Evolutionary conservation across 1,140 invertebrate genomes (phyloP), one percentile per base, ranked within the genome.

Genomic region (Tetranychus urticae): DNA sequence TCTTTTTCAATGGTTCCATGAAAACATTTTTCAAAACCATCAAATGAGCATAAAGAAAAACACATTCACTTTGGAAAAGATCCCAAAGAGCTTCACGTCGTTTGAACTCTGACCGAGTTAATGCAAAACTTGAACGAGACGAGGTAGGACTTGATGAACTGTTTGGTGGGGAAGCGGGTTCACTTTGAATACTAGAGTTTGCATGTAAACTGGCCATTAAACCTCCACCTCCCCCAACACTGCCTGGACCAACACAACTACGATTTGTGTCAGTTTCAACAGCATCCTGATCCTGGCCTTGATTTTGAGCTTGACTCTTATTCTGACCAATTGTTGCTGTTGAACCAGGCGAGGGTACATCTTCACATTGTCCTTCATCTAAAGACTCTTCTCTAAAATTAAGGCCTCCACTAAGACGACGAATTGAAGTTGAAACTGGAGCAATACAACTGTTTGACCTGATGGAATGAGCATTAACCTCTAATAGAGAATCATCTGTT

Each of bases 1-100:
- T 77, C 65, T 80, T 80, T 70, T 83, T 83, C 62, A 82, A 67
- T 0, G 81, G 81, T 66, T 82, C 81, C 77, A 83, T 78, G 68
- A 81, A 83, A 42, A 82, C 80, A 69, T 81, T 81, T 73, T 80
- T 81, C n/a, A 82, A 72, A 10, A 83, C 81, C 76, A 83, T 80
- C 12, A 83, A 71, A 70, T 82, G 81, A 65, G 81, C 78, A 46
- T 80, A 76, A 23, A 82, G 75, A 69, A 83, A 83, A 35, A 79
- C 74, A 66, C 78, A 77, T 71, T 82, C 81, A 60, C 77, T 79
- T 68, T 81, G 81, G 69, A 83, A 83, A 0, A 82, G 70, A 71
- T 82, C 81, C 81, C 81, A 82, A 5, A 83, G 74, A 7, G 81
- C 79, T 68, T 82, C 79, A 50, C 63, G 58, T 57, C 67, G 60